Evolutionary conservation across 2,888 invertebrate species (phyloP).

Genomic region (Laspeyria flexula): DNA sequence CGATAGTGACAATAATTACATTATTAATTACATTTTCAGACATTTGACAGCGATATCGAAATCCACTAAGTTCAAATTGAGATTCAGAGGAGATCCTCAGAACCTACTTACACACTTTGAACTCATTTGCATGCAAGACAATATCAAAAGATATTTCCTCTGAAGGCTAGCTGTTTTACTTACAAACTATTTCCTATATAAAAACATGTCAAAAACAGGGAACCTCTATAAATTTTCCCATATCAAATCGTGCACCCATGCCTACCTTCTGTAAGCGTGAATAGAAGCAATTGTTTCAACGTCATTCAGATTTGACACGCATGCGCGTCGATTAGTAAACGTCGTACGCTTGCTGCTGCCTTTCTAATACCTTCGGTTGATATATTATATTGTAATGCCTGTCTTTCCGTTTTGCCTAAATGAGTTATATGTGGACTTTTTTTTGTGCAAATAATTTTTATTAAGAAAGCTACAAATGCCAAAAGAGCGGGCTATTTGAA

Average conservation of each 20-base stretch:
- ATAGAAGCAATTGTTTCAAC: slow-evolving; percentile 72
- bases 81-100: no score
- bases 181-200: no score
- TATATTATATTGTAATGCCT: slow-evolving; percentile 40
- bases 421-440: slow-evolving; percentile 12
- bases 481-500: background rate
- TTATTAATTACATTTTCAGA: no score
- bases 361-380: slow-evolving; percentile 71
- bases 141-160: no score
- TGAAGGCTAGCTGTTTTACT: no score
- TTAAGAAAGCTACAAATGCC: background rate
- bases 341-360: slow-evolving; percentile 70
- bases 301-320: slow-evolving; percentile 77
- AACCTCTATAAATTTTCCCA: slow-evolving; percentile 35
- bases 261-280: slow-evolving; percentile 63
- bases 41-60: no score
- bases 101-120: no score
- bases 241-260: slow-evolving; percentile 57
- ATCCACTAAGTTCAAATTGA: no score
- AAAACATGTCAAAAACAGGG: no score
- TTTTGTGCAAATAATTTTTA: background rate
- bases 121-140: no score
- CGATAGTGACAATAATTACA: no score
- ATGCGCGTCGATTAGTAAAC: slow-evolving; percentile 74
- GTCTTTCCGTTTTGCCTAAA: slow-evolving; percentile 33